Conservation (phyloP, 1,140 invertebrate species). For the Papilio machaon region DNA sequence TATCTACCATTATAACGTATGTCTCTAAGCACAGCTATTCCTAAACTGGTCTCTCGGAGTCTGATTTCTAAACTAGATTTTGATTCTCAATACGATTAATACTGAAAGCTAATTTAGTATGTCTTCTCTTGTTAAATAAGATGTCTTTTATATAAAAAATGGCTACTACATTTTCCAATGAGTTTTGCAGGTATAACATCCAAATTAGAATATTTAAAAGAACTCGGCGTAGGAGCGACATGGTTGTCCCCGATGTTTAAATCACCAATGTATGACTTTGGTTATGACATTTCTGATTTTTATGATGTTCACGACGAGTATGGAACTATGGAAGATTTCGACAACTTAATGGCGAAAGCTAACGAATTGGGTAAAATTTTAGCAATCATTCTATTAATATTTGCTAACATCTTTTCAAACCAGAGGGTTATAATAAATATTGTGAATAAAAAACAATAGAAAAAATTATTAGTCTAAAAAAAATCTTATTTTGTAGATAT, state of each 20-base stretch:
- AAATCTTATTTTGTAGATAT: slow-evolving; percentile 49
- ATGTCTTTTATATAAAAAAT: not conserved
- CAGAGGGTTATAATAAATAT: no score
- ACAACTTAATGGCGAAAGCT: slow-evolving; percentile 83
- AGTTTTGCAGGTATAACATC: slow-evolving; percentile 76
- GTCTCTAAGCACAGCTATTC: no score
- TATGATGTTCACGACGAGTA: slow-evolving; percentile 87
- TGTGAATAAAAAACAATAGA: not conserved
- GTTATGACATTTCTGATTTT: slow-evolving; percentile 87
- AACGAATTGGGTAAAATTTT: slow-evolving; percentile 71
- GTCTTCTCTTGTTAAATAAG: not conserved
- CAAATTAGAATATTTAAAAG: slow-evolving; percentile 80
- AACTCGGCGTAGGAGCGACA: slow-evolving; percentile 82
- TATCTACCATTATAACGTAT: no score
- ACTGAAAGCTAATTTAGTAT: no score
- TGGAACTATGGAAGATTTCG: slow-evolving; percentile 88
- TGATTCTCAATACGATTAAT: no score
- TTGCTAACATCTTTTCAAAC: no score
- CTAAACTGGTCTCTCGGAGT: no score
- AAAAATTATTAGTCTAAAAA: not conserved
- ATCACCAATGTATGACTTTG: slow-evolving; percentile 86
- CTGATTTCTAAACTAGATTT: no score
- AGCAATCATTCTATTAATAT: not conserved
- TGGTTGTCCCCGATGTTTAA: slow-evolving; percentile 89
- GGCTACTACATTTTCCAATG: not conserved